Base-by-base conservation (phyloP, 2,888 invertebrate species). In the Xanthorhoe designata region DNA sequence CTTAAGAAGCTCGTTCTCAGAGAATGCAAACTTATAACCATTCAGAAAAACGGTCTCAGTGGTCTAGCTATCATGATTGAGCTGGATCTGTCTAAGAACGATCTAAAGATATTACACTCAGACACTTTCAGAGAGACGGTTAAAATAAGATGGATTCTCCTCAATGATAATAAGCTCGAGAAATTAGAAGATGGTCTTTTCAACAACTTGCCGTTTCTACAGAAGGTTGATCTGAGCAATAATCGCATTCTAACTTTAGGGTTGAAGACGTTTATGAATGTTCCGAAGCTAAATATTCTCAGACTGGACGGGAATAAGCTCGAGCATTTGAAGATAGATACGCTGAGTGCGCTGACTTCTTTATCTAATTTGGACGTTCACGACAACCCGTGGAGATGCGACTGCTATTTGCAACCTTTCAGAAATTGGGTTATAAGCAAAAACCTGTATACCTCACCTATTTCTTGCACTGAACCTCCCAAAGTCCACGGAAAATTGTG, bases 351-450 rank as follows among this genome's bases (percentile, higher is more conserved):
- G 38, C 88, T 98, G 60, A 94, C 94, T 1, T 96, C 95, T 70
- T 86, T 98, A 60, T 95, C 95, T 29, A 96, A 96, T 77, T 90
- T 98, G 51, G 96, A 96, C 61, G 92, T 98, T 0, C 95, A 96
- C 71, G 95, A 96, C 69, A 98, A 98, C 83, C 97, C 96, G 0
- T 98, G 98, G 98, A 95, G 96, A 68, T 98, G 98, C 82, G 97
- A 98, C 81, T 98, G 98, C 80, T 95, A 96, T 70, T 90, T 98
- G 61, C 96, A 97, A 79, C 94, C 95, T 17, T 97, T 98, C 73
- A 95, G 97, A 53, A 96, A 97, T 79, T 97, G 96, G 95, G 95
- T 96, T 13, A 94, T 96, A 9, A 94, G 95, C 66, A 95, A 95
- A 69, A 97, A 97, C 60, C 90, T 98, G 17, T 96, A 97, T 77